Percentiles rank a stretch among this genome's conserved stretches.
Conservation (phyloP, 2,797 vertebrate species). For the Squalus acanthias region DNA sequence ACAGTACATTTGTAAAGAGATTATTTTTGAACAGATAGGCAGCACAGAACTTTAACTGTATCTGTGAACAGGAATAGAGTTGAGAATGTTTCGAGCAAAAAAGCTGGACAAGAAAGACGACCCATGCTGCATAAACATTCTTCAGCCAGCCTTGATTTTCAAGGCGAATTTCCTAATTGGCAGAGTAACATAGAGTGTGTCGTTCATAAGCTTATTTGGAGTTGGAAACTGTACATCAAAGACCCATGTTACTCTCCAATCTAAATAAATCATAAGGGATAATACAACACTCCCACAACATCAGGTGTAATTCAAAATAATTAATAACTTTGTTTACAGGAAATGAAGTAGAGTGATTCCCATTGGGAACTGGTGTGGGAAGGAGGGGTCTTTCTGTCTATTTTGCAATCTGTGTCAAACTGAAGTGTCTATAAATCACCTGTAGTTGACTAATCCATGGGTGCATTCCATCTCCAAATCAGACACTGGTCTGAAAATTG, state of each 20-base stretch:
- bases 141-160: background rate
- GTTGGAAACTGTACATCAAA: background rate
- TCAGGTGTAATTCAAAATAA: slow-evolving; percentile 16
- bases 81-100: too few relatives aligned
- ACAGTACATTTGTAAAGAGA: too few relatives aligned
- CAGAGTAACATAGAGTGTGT: background rate
- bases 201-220: background rate
- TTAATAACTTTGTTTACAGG: slow-evolving; percentile 7
- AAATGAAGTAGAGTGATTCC: background rate
- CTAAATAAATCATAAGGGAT: slow-evolving; percentile 3
- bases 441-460: background rate
- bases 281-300: background rate
- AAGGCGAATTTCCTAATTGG: background rate
- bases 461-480: background rate
- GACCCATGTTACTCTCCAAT: background rate
- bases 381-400: background rate
- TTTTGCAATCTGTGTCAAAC: background rate
- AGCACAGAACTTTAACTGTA: too few relatives aligned
- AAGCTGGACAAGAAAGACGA: background rate
- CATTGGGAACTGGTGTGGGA: background rate
- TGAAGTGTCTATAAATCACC: background rate
- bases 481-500: background rate
- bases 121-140: background rate
- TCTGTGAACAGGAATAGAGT: too few relatives aligned
- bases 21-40: too few relatives aligned